Evolutionary conservation across 2,797 vertebrate genomes (phyloP), one percentile per base, ranked within the genome.

Genomic region (Rhyacichthys aspro): DNA sequence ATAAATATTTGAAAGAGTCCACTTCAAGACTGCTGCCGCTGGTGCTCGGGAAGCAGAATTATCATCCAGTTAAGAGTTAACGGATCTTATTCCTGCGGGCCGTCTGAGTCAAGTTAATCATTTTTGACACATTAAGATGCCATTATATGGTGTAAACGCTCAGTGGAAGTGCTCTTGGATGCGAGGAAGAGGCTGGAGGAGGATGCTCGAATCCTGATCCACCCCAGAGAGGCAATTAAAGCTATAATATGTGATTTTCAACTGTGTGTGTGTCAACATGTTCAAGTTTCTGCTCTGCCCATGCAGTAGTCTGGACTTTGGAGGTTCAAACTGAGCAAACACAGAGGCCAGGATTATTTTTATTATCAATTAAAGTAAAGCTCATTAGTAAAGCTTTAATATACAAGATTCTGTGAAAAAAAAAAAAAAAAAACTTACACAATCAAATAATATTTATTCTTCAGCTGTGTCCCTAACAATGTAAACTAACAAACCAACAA

Each of bases 1-100:
- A 74, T 68, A 63, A 78, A 80, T 83, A 67, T 82, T 78, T 78
- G 72, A 81, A 79, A 44, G 49, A 80, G 59, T 57, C 63, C 59
- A 65, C 58, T 72, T 63, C 14, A 11, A 58, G 38, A 39, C 53
- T 34, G 34, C 50, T 9, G 1, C 58, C 33, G 33, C 42, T 43
- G 23, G 23, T 63, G 60, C 49, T 58, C 36, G 39, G 57, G 42
- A 70, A 55, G 50, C 47, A 47, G 47, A 72, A 59, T 64, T 37
- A 64, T 1, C 48, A 44, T 43, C 59, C 49, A 37, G 68, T 72
- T 44, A 63, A 54, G 37, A 50, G 45, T 74, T 69, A 14, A 47
- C 59, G 47, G 58, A n/a, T 59, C 54, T 34, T 45, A 43, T 50
- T 72, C 38, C 39, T 42, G 11, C 38, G 5, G 59, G 12, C 42